These are phyloP conservation scores for Cephus nigrinus DNA, from an alignment of 2,888 invertebrate species.

Conservation along the genomic window DNA sequence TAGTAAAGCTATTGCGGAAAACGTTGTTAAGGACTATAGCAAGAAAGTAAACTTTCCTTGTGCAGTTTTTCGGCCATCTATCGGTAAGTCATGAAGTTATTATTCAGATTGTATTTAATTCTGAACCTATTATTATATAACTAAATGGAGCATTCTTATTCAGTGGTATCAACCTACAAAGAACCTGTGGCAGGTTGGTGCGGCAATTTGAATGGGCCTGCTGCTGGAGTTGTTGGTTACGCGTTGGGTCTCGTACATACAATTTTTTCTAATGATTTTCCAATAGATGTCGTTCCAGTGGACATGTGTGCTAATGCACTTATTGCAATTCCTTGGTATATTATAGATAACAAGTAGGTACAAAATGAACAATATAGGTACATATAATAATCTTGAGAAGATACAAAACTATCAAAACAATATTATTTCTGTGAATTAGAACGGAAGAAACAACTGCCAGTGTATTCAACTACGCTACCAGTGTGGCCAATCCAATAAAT, in stretches of 20 bases:
- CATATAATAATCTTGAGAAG: too few species aligned
- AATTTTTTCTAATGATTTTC: slow-evolving; percentile 21
- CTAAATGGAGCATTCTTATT: neutral
- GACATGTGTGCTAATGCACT: slow-evolving; percentile 47
- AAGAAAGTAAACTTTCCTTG: slow-evolving; percentile 34
- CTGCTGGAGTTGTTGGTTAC: slow-evolving; percentile 18
- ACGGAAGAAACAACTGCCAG: slow-evolving; percentile 60
- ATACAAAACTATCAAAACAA: too few species aligned
- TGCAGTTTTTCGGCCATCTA: slow-evolving; percentile 45
- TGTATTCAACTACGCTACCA: slow-evolving; percentile 88
- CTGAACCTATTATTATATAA: too few species aligned
- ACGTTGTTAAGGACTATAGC: slow-evolving; percentile 39
- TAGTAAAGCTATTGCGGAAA: slow-evolving; percentile 47
- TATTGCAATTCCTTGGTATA: slow-evolving; percentile 44
- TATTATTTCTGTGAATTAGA: too few species aligned
- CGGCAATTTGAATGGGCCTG: slow-evolving; percentile 34
- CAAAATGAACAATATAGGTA: too few species aligned
- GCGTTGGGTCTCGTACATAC: slow-evolving; percentile 39
- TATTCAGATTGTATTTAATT: too few species aligned
- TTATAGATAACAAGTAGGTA: slow-evolving; percentile 39
- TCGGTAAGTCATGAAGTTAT: slow-evolving; percentile 31
- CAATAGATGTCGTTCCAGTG: slow-evolving; percentile 43
- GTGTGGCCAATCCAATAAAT: slow-evolving; percentile 72
- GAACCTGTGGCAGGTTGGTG: slow-evolving; percentile 45
- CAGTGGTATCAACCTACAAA: slow-evolving; percentile 41